Conservation (phyloP, 2,888 invertebrate genomes). For the Alentia gelatinosa region DNA sequence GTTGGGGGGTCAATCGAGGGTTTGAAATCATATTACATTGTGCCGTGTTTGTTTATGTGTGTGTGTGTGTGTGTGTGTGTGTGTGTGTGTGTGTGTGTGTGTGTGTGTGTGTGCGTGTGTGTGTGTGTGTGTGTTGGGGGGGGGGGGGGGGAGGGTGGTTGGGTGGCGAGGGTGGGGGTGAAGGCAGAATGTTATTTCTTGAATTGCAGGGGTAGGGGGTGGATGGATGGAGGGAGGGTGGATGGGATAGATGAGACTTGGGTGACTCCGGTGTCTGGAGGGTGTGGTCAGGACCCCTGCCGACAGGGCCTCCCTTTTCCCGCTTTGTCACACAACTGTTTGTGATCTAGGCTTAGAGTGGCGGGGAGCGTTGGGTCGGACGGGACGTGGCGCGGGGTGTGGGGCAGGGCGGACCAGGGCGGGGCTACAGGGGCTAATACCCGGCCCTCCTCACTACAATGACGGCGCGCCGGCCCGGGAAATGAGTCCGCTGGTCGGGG, state of each 20-base stretch:
- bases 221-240: not conserved
- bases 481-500: slow-evolving; percentile 15
- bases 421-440: slow-evolving; percentile 11
- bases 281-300: not conserved
- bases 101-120: not conserved
- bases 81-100: not conserved
- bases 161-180: not conserved
- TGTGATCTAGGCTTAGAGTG: not conserved
- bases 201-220: not conserved
- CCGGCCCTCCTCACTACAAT: slow-evolving; percentile 27
- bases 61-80: not conserved
- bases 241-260: not conserved
- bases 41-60: not conserved
- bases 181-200: not conserved
- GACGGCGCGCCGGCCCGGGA: not conserved
- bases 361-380: too few relatives aligned
- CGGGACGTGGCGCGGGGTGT: not conserved
- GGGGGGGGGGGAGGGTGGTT: not conserved
- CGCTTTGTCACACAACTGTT: slow-evolving; percentile 4
- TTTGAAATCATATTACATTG: not conserved
- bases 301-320: not conserved
- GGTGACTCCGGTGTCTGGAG: not conserved
- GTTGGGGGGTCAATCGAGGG: not conserved
- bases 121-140: not conserved
- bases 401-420: not conserved